Evolutionary conservation across 2,888 invertebrate species (phyloP), one percentile per base, ranked within the genome.

Genomic region (Erebia epiphron): DNA sequence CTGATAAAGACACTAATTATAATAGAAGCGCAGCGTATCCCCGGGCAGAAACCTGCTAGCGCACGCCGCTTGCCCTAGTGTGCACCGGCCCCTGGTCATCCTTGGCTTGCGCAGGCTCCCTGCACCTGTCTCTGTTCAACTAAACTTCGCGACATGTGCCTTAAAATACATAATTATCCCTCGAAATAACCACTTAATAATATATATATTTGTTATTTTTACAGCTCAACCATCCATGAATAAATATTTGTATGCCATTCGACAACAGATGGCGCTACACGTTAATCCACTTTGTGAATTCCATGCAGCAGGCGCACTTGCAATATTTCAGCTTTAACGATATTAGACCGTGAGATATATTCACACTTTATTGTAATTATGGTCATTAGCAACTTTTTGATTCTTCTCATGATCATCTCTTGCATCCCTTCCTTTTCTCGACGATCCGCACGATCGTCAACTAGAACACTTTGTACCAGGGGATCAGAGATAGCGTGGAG

Each of bases 391-490:
- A 49, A 41, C 50, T 67, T 67, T 46, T 67, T 61, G 9, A 58
- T 35, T 50, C 41, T 26, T 21, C 46, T 67, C 50, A n/a, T 52
- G 54, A 66, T 66, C 66, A 66, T 54, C 54, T 64, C 11, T 35
- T 46, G 52, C 8, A 8, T 80, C 79, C 84, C 86, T 86, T 89
- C 86, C 86, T 79, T 83, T 81, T 87, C 85, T 84, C 83, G 85
- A 85, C 86, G 79, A 87, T 88, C 92, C 91, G 92, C 92, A 92
- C 62, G 88, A 91, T 88, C 92, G 91, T 93, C 92, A 93, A 92
- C 89, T 93, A 91, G 93, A 93, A 92, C 93, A 92, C 87, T 82
- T 76, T 74, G 80, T 90, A 92, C 92, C 76, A 91, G 91, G 93
- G 75, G 70, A 75, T 62, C 87, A 92, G 82, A 85, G 77, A 57